Base-by-base conservation (phyloP, 1,140 invertebrate genomes). In the Hycleus phaleratus region DNA sequence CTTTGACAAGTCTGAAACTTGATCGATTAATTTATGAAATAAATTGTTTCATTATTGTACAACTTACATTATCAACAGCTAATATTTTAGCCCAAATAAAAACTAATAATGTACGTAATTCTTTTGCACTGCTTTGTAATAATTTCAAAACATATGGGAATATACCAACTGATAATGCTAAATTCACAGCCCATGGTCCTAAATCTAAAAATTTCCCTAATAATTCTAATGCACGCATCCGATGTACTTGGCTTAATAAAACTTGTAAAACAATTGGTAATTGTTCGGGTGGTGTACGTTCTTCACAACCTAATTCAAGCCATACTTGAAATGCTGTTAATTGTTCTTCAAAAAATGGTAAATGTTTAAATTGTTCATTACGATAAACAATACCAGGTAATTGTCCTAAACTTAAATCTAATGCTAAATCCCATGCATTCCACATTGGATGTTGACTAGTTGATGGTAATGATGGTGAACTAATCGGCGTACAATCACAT, bases 81-180 rank as follows among this genome's bases (percentile, higher is more conserved):
- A 99, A 78, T 64, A 99, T 98, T 80, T 98, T 98, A 4, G 97
- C 95, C 97, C 97, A 99, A 62, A 99, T 98, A 71, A 97, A 98
- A 26, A 98, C 93, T 48, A 99, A 81, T 39, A 96, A 79, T 7
- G 94, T 91, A 38, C 95, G 79, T 52, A 99, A 77, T 75, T 99
- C 96, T 64, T 85, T 83, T 2, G 93, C 93, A 61, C 88, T 92
- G 64, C 93, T 94, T 77, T 98, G 95, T 45, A 97, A 77, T 56
- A 98, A 75, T 74, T 98, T 98, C 6, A 98, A 79, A 59, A 99
- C 95, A 77, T 99, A 99, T 3, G 97, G 97, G 75, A 98, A 99
- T 63, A 99, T 98, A 60, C 97, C 97, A 40, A 99, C 97, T 49
- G 91, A 93, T 9, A 99, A 79, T 38, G 96, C 94, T 61, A 95